These are phyloP conservation scores for Chlorops oryzae DNA, from an alignment of 1,140 invertebrate genomes.

Conservation along the genomic window DNA sequence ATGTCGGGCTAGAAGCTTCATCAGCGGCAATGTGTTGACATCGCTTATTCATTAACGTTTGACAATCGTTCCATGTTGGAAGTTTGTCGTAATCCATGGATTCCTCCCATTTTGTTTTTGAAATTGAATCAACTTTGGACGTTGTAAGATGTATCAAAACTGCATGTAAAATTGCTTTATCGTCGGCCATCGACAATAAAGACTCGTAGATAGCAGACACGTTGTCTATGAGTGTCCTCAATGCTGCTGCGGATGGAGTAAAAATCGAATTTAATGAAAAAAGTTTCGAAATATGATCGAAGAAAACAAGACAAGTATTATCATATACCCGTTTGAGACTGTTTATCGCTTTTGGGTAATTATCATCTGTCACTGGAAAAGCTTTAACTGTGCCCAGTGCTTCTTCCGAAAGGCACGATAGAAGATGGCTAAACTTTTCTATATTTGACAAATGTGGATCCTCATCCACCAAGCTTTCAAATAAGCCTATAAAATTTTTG, in stretches of 20 bases:
- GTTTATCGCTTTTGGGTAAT: slow-evolving; percentile 10
- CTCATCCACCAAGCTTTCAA: slow-evolving; percentile 3
- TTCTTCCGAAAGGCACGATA: too few species aligned
- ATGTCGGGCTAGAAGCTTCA: slow-evolving; percentile 6
- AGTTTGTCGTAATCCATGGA: slow-evolving; percentile 8
- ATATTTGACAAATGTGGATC: slow-evolving; percentile 5
- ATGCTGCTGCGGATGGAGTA: slow-evolving; percentile 3
- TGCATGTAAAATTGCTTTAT: slow-evolving; percentile 3
- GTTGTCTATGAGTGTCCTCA: slow-evolving; percentile 7
- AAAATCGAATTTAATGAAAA: background rate
- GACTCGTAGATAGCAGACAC: slow-evolving; percentile 12
- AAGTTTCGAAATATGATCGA: too few species aligned
- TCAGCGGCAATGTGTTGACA: slow-evolving; percentile 13
- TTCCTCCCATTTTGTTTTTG: slow-evolving; percentile 12
- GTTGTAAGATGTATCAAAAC: slow-evolving; percentile 8
- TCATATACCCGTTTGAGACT: slow-evolving; percentile 12
- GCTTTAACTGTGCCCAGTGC: slow-evolving; percentile 9
- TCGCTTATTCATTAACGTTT: slow-evolving; percentile 2
- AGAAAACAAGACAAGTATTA: slow-evolving; percentile 10
- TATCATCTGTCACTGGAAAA: slow-evolving; percentile 5
- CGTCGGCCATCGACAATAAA: slow-evolving; percentile 8
- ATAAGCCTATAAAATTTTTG: slow-evolving; percentile 2
- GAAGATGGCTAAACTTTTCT: slow-evolving; percentile 13
- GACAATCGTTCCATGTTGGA: slow-evolving; percentile 10
- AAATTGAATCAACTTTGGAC: slow-evolving; percentile 11